These are phyloP conservation scores for Fragum fragum DNA, from an alignment of 2,888 invertebrate genomes.

Conservation along the genomic window DNA sequence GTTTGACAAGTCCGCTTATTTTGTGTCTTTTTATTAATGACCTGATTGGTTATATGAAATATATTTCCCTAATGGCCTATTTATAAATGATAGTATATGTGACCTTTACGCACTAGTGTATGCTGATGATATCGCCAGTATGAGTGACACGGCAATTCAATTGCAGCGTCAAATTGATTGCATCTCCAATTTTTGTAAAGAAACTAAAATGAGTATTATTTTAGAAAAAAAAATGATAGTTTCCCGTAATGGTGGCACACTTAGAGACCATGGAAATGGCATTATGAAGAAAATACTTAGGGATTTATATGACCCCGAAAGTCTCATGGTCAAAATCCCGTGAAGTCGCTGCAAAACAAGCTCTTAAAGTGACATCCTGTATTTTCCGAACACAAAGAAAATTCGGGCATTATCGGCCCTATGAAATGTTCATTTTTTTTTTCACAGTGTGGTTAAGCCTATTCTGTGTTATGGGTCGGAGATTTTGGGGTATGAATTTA, in stretches of 20 bases:
- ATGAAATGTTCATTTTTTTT: neutral
- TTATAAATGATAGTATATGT: neutral
- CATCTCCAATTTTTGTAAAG: neutral
- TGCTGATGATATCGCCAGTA: conserved; percentile 3
- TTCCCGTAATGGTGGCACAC: neutral
- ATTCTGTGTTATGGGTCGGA: conserved; percentile 9
- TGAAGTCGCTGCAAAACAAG: neutral
- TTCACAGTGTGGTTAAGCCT: conserved; percentile 1
- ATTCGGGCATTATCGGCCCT: neutral
- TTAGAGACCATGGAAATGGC: neutral
- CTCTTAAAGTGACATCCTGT: neutral
- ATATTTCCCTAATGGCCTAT: neutral
- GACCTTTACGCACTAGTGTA: neutral
- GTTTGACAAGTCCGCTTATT: neutral
- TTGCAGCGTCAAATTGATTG: neutral
- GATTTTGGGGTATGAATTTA: conserved; percentile 11
- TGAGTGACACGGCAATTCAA: conserved; percentile 4
- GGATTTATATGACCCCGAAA: neutral
- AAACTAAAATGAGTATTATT: neutral
- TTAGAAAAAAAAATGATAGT: conserved; percentile 14
- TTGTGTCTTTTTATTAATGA: conserved; percentile 17
- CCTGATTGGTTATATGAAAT: neutral
- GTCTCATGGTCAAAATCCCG: neutral
- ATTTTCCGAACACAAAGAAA: neutral
- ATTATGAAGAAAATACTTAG: conserved; percentile 4